Conservation (phyloP, 2,113 vertebrate species). For the Dipodomys stephensi region DNA sequence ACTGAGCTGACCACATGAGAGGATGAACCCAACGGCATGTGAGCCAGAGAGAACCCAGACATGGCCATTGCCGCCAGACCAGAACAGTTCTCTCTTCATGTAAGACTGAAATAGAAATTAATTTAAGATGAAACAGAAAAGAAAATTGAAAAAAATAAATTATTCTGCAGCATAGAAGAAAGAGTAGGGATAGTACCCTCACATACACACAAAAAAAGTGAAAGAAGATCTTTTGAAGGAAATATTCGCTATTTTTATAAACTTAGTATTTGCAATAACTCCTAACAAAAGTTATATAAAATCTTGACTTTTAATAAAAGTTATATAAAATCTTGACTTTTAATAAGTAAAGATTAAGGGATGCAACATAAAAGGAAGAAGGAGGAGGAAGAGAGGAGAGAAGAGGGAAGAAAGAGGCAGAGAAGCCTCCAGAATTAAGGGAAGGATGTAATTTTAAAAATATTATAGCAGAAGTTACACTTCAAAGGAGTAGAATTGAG, state of each 20-base stretch:
- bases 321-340: not conserved
- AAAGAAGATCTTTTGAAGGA: too few species aligned
- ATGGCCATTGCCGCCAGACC: not conserved
- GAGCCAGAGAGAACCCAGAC: not conserved
- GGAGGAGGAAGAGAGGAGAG: not conserved
- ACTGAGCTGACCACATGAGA: not conserved
- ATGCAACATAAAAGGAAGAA: not conserved
- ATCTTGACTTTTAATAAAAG: constrained; percentile 6
- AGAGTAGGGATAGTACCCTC: not conserved
- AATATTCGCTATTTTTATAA: not conserved
- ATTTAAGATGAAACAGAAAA: not conserved
- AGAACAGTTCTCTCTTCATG: not conserved
- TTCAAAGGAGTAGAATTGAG: not conserved
- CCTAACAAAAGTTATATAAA: constrained; percentile 31
- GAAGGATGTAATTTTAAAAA: not conserved
- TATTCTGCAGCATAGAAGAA: not conserved
- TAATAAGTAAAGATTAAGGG: not conserved
- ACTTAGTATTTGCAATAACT: not conserved
- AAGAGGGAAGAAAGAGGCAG: not conserved
- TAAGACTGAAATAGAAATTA: not conserved
- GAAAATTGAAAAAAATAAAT: not conserved
- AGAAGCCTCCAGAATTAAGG: not conserved
- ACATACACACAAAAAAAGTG: not conserved
- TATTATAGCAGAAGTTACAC: not conserved
- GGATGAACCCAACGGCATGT: not conserved